Percentiles rank a stretch among this genome's conserved stretches.
Evolutionary conservation across 2,113 vertebrate species (phyloP).

Genomic region (Bubalus kerabau): DNA sequence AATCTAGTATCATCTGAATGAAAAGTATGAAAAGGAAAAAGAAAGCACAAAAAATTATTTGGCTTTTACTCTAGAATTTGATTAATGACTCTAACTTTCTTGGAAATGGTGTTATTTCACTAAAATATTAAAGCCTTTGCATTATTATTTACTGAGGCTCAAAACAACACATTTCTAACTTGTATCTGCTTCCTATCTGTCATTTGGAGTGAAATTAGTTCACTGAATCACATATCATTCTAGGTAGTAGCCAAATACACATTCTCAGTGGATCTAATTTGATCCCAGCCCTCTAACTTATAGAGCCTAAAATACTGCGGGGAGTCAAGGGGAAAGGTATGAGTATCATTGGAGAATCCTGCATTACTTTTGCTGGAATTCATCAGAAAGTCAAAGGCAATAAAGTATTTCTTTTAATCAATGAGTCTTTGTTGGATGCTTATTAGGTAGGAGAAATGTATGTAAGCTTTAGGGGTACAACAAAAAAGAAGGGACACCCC

Average conservation of each 20-base stretch:
- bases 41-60: slow-evolving; percentile 1
- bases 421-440: not conserved
- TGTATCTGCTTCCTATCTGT: not conserved
- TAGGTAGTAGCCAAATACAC: not conserved
- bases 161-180: slow-evolving; percentile 23
- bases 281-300: not conserved
- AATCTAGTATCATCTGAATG: slow-evolving; percentile 15
- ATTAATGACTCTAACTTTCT: slow-evolving; percentile 49
- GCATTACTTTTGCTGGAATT: not conserved
- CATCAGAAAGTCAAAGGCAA: not conserved
- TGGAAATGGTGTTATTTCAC: slow-evolving; percentile 4
- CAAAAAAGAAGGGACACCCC: not conserved
- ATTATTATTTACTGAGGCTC: not conserved
- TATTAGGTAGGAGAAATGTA: not conserved
- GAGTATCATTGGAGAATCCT: not conserved
- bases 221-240: not conserved
- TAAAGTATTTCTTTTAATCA: not conserved
- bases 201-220: not conserved
- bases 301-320: not conserved
- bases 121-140: slow-evolving; percentile 26
- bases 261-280: not conserved
- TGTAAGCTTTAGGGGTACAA: not conserved
- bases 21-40: slow-evolving; percentile 35
- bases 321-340: not conserved
- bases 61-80: slow-evolving; percentile 17